Base-by-base conservation (phyloP, 2,113 vertebrate species). In the Gorilla gorilla region DNA sequence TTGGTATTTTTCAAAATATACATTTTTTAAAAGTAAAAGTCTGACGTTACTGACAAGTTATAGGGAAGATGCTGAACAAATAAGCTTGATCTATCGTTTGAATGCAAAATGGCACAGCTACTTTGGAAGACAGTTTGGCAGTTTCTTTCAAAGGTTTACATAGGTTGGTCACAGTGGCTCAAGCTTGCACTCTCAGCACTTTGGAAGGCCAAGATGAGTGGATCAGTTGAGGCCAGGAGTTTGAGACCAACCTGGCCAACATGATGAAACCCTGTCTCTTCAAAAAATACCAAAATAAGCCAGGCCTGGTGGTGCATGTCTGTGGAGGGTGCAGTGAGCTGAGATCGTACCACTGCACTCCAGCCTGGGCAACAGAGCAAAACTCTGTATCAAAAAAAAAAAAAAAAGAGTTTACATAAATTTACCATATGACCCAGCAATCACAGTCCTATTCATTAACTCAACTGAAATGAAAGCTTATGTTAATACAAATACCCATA, bases 1-100 rank as follows among this genome's bases (percentile, higher is more conserved):
- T 32, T 95, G 0, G 16, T 50, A 38, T 40, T 90, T 94, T 97
- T 40, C 8, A 93, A 27, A 87, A 38, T 70, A 70, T n/a, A 70
- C 6, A 76, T 18, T 48, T 50, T 35, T 11, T 12, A 6, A 50
- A 80, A 61, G n/a, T 17, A 14, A 32, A 88, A 57, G 30, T 2
- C 45, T 79, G 76, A 35, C 17, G 1, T 45, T 35, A 20, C 4
- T 48, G n/a, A 78, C 25, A 32, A 68, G 73, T 45, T 87, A 3
- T 55, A 87, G 23, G 16, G 83, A 70, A 0, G 38, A 68, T 30
- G 3, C 23, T 16, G 30, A 78, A 55, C 52, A 84, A 48, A 59
- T 22, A 14, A 27, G 40, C 30, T 23, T 50, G 5, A 84, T 50
- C 45, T 61, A 50, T 38, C 75, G 2, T 43, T 45, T 3, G 7